phyloP scores from a whole-genome alignment of 1,140 invertebrate genomes.

The Asobara japonica region DNA sequence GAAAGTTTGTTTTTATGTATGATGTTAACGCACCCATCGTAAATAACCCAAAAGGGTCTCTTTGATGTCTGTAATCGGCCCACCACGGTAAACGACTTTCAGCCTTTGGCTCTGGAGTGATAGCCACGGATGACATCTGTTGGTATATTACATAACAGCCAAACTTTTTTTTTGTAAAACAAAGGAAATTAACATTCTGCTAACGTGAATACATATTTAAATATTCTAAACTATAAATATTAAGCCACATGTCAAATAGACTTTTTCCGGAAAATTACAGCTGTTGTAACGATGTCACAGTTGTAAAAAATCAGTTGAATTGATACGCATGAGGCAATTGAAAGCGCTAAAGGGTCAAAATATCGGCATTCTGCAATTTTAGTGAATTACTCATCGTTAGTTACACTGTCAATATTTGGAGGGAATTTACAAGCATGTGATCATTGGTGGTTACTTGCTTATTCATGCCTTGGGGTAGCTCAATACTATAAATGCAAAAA shows the following conservation, averaged over 20 bases:
- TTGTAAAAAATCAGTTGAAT: too few relatives aligned
- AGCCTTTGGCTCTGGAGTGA: background rate
- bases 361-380: background rate
- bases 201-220: too few relatives aligned
- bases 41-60: background rate
- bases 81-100: background rate
- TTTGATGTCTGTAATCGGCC: background rate
- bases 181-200: too few relatives aligned
- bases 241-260: too few relatives aligned
- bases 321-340: background rate
- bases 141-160: background rate
- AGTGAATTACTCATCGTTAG: constrained; percentile 3
- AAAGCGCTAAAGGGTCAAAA: background rate
- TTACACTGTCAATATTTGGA: background rate
- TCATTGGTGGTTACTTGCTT: background rate
- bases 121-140: constrained; percentile 12
- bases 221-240: too few relatives aligned
- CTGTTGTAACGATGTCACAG: too few relatives aligned
- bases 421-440: background rate
- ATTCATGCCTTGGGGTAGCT: background rate
- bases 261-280: too few relatives aligned
- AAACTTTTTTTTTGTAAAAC: background rate
- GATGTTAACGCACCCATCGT: background rate
- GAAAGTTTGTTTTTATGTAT: background rate
- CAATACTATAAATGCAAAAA: constrained; percentile 23